Evolutionary conservation across 2,797 vertebrate genomes (phyloP), one percentile per base, ranked within the genome.

Genomic region (Cynopterus sphinx): DNA sequence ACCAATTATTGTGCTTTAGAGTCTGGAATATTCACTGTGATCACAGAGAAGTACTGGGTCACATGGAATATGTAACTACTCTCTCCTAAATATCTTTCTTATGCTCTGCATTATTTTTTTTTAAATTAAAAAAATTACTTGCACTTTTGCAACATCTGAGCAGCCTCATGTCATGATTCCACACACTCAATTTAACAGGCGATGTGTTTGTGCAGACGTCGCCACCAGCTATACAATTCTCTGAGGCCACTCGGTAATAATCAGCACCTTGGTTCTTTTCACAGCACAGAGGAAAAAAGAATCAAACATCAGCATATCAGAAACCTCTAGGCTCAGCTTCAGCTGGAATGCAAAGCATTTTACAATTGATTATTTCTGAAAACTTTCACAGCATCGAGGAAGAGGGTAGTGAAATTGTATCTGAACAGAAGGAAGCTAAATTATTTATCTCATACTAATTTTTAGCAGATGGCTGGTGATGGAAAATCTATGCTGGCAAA

Each of bases 381-480:
- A 91, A 96, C 68, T 94, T 92, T 96, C 92, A 90, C 51, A 94
- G 78, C 94, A 93, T 93, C 70, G 90, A 93, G 96, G 89, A 95
- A 95, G 51, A 91, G 33, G 82, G 87, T 85, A 96, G 91, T 91
- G 82, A 93, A 96, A 96, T 43, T 82, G 51, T 73, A 95, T 96
- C 55, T 79, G 95, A 97, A 94, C 87, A 97, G 96, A 96, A 97
- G 79, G 96, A 89, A 96, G 65, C 84, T 95, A 96, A 97, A 97
- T 97, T 94, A 97, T 96, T 97, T 96, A 96, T 93, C 71, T 84
- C 95, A 84, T 73, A 92, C 82, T 97, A 96, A 97, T 97, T 97
- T 97, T 91, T 95, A 95, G 55, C 95, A 98, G 90, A 95, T 93
- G 95, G 90, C 82, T 96, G 67, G 61, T 78, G 89, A 95, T 82